Conservation (phyloP, 2,797 vertebrate genomes). For the Xenopus petersii region DNA sequence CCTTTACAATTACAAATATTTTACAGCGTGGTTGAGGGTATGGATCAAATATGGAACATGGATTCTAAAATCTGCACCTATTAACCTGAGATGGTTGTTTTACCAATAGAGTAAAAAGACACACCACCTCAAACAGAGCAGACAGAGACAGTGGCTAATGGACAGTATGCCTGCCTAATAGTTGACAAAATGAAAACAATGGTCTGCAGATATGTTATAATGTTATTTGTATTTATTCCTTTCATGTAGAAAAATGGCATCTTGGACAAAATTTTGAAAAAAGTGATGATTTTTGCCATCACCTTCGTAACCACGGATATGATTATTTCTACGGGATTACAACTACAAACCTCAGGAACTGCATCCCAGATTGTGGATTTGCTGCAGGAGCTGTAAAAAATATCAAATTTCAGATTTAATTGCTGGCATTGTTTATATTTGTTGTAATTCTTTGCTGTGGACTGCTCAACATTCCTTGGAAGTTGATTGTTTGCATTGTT, state of each 20-base stretch:
- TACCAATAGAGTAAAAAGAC: no score
- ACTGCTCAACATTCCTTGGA: conserved; percentile 50
- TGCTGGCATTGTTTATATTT: conserved; percentile 52
- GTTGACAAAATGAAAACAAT: no score
- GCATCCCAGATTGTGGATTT: conserved; percentile 75
- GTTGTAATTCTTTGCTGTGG: conserved; percentile 52
- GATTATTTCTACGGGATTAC: conserved; percentile 81
- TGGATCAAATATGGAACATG: no score
- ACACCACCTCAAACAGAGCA: no score
- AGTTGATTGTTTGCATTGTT: conserved; percentile 42
- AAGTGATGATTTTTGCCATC: conserved; percentile 82
- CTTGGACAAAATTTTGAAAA: conserved; percentile 79
- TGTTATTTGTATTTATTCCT: conserved; percentile 2
- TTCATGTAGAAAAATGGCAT: conserved; percentile 85
- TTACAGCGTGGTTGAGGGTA: no score
- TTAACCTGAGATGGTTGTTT: no score
- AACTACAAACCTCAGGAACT: conserved; percentile 82
- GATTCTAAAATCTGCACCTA: no score
- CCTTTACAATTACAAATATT: no score
- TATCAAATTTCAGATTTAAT: conserved; percentile 47
- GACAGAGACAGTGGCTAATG: no score
- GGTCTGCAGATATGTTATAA: not conserved
- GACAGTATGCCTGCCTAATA: no score
- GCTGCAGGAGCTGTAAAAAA: conserved; percentile 17
- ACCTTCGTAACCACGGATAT: conserved; percentile 82